These are phyloP conservation scores for Sebastes goodei DNA, from an alignment of 2,797 vertebrate species.

Conservation along the genomic window DNA sequence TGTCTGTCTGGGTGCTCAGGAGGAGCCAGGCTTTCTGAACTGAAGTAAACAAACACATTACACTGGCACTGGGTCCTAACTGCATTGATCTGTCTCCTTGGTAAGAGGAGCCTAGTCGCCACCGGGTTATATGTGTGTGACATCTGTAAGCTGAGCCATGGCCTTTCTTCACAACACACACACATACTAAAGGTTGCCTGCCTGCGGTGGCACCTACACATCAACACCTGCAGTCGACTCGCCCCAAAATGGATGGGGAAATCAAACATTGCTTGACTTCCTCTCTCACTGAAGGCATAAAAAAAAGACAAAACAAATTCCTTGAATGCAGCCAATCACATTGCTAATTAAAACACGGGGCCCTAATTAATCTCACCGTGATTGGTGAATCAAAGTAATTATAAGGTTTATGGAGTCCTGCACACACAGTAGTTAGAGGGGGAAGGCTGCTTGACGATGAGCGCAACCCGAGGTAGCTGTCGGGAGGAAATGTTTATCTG, in stretches of 20 bases:
- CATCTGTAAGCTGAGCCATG: constrained; percentile 52
- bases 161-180: constrained; percentile 15
- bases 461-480: constrained; percentile 66
- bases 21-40: constrained; percentile 93
- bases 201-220: not conserved
- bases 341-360: constrained; percentile 68
- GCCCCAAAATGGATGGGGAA: constrained; percentile 12
- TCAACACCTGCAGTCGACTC: constrained; percentile 17
- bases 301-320: constrained; percentile 63
- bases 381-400: constrained; percentile 79
- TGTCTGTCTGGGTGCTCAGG: constrained; percentile 88
- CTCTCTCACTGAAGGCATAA: constrained; percentile 15
- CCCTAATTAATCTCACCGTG: constrained; percentile 69
- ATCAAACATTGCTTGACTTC: constrained; percentile 43
- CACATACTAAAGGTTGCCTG: constrained; percentile 5
- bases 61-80: constrained; percentile 91
- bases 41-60: constrained; percentile 98
- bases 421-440: constrained; percentile 64
- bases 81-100: constrained; percentile 93
- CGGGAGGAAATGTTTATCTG: constrained; percentile 80
- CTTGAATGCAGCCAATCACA: constrained; percentile 67
- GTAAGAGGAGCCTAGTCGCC: constrained; percentile 80
- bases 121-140: constrained; percentile 28
- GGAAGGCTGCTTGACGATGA: constrained; percentile 73
- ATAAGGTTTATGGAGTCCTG: constrained; percentile 74